Evolutionary conservation across 2,888 invertebrate genomes (phyloP).

Genomic region (Hypomecis punctinalis): DNA sequence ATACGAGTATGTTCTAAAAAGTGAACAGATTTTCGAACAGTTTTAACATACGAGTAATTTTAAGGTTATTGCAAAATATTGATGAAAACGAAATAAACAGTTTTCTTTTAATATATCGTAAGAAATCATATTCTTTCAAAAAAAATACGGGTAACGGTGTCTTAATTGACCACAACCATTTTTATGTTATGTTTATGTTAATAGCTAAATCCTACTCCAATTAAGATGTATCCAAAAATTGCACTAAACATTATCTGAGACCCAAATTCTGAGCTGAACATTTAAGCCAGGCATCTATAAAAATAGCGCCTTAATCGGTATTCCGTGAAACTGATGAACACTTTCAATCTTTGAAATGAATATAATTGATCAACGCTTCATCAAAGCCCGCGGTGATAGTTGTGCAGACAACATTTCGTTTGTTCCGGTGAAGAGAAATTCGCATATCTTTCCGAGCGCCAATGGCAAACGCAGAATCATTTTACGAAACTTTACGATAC

Average conservation of each 20-base stretch:
- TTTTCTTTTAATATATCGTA: no score
- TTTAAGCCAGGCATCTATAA: not conserved
- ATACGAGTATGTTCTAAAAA: no score
- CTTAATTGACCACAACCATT: no score
- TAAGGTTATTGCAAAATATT: no score
- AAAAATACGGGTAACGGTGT: no score
- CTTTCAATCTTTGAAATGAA: conserved; percentile 31
- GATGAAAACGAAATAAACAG: no score
- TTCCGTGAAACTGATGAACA: conserved; percentile 26
- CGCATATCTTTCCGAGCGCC: conserved; percentile 6
- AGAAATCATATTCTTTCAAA: no score
- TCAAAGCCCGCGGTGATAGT: conserved; percentile 28
- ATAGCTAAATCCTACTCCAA: no score
- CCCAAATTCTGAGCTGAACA: no score
- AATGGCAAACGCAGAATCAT: conserved; percentile 4
- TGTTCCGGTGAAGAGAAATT: conserved; percentile 30
- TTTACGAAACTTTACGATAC: conserved; percentile 1
- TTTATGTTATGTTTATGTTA: no score
- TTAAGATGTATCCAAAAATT: no score
- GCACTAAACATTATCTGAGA: no score
- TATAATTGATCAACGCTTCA: conserved; percentile 29
- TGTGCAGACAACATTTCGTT: conserved; percentile 30
- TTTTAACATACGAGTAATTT: not conserved
- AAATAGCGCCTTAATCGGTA: conserved; percentile 17
- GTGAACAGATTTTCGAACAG: not conserved